Conservation (phyloP, 35 echinoderm and acorn worm species). For the Strongylocentrotus purpuratus region DNA sequence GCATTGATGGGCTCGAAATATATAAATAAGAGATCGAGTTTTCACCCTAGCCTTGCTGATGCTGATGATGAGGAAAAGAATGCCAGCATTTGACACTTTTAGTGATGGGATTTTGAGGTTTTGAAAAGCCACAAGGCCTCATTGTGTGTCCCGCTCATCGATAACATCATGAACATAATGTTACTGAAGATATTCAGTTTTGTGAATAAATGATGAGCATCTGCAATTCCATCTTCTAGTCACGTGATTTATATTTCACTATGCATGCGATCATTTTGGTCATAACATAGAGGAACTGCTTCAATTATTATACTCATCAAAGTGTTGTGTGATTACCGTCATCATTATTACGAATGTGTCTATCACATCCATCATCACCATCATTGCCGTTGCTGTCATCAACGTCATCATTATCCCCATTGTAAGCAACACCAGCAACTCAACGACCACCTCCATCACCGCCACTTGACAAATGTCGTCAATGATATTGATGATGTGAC, state of each 20-base stretch:
- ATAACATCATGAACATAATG: neutral
- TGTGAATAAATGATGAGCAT: neutral
- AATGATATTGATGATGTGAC: too few relatives aligned
- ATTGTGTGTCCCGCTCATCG: neutral
- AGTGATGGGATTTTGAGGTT: neutral
- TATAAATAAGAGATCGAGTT: neutral
- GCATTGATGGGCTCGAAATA: neutral
- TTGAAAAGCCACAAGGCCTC: neutral
- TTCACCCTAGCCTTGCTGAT: neutral
- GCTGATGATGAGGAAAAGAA: neutral
- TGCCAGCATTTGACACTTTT: neutral
- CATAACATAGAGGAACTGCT: neutral
- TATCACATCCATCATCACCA: neutral
- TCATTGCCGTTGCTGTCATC: neutral
- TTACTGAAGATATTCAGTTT: neutral
- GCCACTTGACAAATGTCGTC: too few relatives aligned
- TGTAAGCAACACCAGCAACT: too few relatives aligned
- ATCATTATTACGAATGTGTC: neutral
- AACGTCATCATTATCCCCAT: neutral
- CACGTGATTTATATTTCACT: neutral
- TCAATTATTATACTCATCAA: too few relatives aligned
- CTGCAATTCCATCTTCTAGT: neutral
- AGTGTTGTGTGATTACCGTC: neutral
- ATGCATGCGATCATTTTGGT: neutral
- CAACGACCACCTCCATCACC: too few relatives aligned